Conservation (phyloP, 1,140 invertebrate species). For the Dendrolimus punctatus region DNA sequence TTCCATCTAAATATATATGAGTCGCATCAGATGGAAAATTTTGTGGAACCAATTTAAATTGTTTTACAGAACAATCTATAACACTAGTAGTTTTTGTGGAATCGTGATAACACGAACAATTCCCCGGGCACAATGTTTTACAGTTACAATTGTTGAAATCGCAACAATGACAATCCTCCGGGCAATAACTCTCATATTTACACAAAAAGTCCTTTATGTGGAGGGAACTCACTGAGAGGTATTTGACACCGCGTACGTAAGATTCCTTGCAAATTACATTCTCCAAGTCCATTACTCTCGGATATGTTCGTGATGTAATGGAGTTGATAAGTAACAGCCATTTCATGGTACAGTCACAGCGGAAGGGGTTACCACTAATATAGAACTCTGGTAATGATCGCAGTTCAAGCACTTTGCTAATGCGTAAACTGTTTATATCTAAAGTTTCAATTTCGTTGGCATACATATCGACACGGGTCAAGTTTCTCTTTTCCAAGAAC, state of each 20-base stretch:
- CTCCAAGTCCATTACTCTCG: conserved; percentile 85
- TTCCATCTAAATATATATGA: conserved; percentile 91
- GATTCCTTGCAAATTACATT: conserved; percentile 87
- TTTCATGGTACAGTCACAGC: conserved; percentile 90
- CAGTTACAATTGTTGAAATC: conserved; percentile 91
- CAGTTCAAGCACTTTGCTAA: conserved; percentile 75
- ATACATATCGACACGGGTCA: conserved; percentile 87
- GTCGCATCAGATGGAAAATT: conserved; percentile 91
- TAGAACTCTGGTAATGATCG: conserved; percentile 86
- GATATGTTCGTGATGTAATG: conserved; percentile 80
- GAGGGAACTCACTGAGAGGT: conserved; percentile 80
- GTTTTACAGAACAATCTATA: conserved; percentile 83
- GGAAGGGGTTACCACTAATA: conserved; percentile 89
- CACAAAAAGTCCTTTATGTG: conserved; percentile 86
- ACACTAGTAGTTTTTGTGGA: conserved; percentile 89
- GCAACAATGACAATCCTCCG: conserved; percentile 88
- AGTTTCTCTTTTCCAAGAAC: conserved; percentile 84
- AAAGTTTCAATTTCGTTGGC: conserved; percentile 86
- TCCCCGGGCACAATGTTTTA: conserved; percentile 87
- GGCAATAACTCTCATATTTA: conserved; percentile 86
- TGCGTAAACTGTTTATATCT: conserved; percentile 83
- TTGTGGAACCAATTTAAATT: conserved; percentile 79
- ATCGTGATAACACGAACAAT: conserved; percentile 91
- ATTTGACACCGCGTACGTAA: conserved; percentile 81
- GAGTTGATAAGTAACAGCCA: conserved; percentile 89